Evolutionary conservation across 2,888 invertebrate genomes (phyloP), one percentile per base, ranked within the genome.

Genomic region (Abscondita cerata): DNA sequence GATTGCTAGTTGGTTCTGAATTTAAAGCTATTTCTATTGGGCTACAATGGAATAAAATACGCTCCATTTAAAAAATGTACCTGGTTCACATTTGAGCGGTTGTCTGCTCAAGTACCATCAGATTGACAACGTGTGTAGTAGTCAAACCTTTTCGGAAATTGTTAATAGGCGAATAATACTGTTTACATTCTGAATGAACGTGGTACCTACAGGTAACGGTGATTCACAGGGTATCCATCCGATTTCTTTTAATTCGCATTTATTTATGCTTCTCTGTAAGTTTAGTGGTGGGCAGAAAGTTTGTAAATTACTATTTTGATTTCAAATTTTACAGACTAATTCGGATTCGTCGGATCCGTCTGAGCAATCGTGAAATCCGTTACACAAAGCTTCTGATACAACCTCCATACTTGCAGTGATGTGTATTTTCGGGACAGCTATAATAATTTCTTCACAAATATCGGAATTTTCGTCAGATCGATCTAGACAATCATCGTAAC

Each of bases 21-120:
- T n/a, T n/a, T n/a, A n/a, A n/a, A n/a, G n/a, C n/a, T n/a, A n/a
- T n/a, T n/a, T n/a, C n/a, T n/a, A n/a, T n/a, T n/a, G n/a, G n/a
- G n/a, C n/a, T n/a, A n/a, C n/a, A n/a, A n/a, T n/a, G n/a, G n/a
- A n/a, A n/a, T n/a, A n/a, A n/a, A n/a, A n/a, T n/a, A n/a, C n/a
- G n/a, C n/a, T n/a, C n/a, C n/a, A n/a, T n/a, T n/a, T n/a, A n/a
- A n/a, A n/a, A n/a, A n/a, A n/a, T n/a, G n/a, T n/a, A 69, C 76
- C 73, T 51, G 81, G 80, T 60, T 70, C 69, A 62, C 82, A 81
- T 54, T 72, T 72, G n/a, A 81, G 69, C 13, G 75, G 67, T n/a
- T 67, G 63, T 58, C 76, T 75, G 56, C 72, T 81, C 82, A 82
- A 1, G 74, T 76, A 1, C 82, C 82, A 69, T 81, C 79, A 44